Percentiles rank a stretch among this genome's conserved stretches.
These are phyloP conservation scores for Epinotia ramella DNA, from an alignment of 2,888 invertebrate genomes.

Conservation along the genomic window DNA sequence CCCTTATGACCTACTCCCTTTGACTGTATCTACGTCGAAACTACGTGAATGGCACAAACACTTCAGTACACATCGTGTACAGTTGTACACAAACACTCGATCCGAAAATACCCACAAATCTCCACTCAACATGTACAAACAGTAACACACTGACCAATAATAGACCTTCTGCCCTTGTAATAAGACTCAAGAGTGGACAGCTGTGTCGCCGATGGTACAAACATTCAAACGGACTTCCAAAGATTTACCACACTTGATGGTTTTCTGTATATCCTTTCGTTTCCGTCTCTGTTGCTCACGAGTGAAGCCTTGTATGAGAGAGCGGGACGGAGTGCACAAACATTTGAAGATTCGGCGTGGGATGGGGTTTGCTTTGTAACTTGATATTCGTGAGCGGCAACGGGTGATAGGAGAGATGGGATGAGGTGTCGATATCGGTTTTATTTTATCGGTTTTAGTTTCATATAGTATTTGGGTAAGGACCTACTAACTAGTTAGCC, in stretches of 20 bases:
- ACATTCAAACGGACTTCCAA: constrained; percentile 28
- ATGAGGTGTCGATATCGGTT: constrained; percentile 21
- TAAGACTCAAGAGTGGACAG: background rate
- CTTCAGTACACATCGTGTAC: constrained; percentile 1
- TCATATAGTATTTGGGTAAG: no score
- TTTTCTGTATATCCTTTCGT: constrained; percentile 73
- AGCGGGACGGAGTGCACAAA: constrained; percentile 50
- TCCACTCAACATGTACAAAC: background rate
- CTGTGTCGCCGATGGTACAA: constrained; percentile 5
- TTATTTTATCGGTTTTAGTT: background rate
- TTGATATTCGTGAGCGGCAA: constrained; percentile 73
- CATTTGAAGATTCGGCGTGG: constrained; percentile 55
- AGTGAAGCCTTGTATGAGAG: constrained; percentile 46
- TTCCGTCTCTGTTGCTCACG: constrained; percentile 52
- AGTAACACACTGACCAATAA: background rate
- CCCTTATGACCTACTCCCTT: no score
- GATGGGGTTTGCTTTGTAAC: constrained; percentile 69
- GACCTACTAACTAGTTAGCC: no score
- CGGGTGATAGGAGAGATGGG: constrained; percentile 60
- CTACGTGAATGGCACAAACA: background rate
- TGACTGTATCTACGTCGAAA: background rate
- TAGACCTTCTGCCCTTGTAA: background rate
- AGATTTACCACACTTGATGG: constrained; percentile 65
- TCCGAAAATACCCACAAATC: background rate
- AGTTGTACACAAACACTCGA: constrained; percentile 1